Evolutionary conservation across 2,888 invertebrate species (phyloP).

Genomic region (Synergus japonicus): DNA sequence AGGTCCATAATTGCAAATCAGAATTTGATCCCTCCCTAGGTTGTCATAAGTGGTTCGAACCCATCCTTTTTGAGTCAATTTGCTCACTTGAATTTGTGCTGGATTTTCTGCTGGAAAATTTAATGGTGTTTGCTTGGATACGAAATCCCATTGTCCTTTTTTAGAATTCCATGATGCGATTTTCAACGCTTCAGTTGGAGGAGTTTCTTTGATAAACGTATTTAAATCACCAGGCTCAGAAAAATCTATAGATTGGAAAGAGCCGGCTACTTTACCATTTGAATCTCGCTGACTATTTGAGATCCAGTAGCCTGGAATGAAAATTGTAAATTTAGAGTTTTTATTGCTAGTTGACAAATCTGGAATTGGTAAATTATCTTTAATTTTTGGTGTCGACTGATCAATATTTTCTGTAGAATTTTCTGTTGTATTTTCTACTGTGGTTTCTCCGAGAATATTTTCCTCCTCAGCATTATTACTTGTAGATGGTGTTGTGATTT

Average conservation of each 20-base stretch:
- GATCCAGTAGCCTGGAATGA: constrained; percentile 9
- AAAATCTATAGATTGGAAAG: not conserved
- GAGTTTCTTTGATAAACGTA: not conserved
- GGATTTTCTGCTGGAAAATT: not conserved
- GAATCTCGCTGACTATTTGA: not conserved
- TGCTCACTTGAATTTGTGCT: not conserved
- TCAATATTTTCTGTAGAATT: not conserved
- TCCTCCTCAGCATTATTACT: not conserved
- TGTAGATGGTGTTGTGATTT: not conserved
- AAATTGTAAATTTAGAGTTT: not conserved
- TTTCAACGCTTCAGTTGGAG: not conserved
- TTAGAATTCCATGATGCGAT: not conserved
- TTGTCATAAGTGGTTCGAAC: not conserved
- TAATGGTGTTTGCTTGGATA: not conserved
- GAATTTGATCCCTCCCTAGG: constrained; percentile 42
- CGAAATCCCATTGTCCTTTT: not conserved
- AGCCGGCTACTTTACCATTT: not conserved
- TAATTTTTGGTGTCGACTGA: not conserved
- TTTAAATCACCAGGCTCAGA: not conserved
- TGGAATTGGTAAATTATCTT: not conserved
- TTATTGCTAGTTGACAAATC: not conserved
- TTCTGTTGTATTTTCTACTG: not conserved
- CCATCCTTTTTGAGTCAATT: constrained; percentile 5
- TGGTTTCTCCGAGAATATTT: not conserved
- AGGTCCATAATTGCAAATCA: constrained; percentile 49